Conservation (phyloP, 23 tunicate species). For the Styela plicata region DNA sequence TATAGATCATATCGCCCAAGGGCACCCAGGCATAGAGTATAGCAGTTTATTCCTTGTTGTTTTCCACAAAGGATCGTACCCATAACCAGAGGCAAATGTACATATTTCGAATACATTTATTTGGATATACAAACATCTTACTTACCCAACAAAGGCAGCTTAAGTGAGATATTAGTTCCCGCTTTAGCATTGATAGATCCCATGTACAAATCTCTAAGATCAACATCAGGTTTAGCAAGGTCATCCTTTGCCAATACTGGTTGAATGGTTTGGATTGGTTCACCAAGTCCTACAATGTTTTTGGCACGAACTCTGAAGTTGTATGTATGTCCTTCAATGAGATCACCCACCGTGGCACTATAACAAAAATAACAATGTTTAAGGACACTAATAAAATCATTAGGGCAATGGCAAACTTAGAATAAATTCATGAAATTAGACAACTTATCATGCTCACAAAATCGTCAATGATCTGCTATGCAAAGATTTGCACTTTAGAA, state of each 20-base stretch:
- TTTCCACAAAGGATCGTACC: too few species aligned
- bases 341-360: slow-evolving; percentile 34
- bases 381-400: background rate
- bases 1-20: too few species aligned
- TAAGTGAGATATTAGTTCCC: slow-evolving; percentile 55
- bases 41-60: too few species aligned
- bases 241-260: slow-evolving; percentile 62
- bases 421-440: background rate
- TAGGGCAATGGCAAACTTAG: background rate
- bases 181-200: slow-evolving; percentile 78
- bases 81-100: too few species aligned
- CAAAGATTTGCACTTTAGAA: too few species aligned
- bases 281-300: slow-evolving; percentile 29
- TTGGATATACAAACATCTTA: too few species aligned
- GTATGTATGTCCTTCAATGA: slow-evolving; percentile 28
- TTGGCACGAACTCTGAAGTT: slow-evolving; percentile 35
- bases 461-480: too few species aligned
- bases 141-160: slow-evolving; percentile 74
- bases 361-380: slow-evolving; percentile 29
- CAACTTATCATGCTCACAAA: too few species aligned
- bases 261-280: slow-evolving; percentile 27
- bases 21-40: too few species aligned
- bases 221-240: slow-evolving; percentile 64
- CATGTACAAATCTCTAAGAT: slow-evolving; percentile 73
- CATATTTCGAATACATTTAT: too few species aligned